Base-by-base conservation (phyloP, 2,797 vertebrate genomes). In the Phrynocephalus vlangalii region DNA sequence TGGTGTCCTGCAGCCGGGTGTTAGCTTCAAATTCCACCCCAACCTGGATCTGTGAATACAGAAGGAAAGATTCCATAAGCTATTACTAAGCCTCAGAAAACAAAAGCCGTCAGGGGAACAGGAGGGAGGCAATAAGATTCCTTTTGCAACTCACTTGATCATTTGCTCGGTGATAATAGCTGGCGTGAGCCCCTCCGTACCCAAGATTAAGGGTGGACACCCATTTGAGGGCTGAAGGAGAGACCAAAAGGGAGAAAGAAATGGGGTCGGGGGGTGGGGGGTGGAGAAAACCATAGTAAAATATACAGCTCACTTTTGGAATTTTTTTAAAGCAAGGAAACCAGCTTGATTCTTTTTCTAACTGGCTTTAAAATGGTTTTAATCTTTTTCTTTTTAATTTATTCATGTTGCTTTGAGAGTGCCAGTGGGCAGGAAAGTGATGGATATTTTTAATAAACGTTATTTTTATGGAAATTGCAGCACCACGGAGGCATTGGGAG, bases 21-120 rank as follows among this genome's bases (percentile, higher is more conserved):
- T 98, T 99, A 80, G 98, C 98, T 93, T 99, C 99, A 95, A 99
- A 99, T 95, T 99, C 99, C 90, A 99, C 99, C 20, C 99, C 99
- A 0, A 99, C 97, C 95, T 99, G 98, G 79, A 99, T 98, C 99
- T 99, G 93, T 1, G 26, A 0, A 24, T 2, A 28, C 10, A 44
- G 70, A 88, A 16, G 77, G 1, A 0, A 13, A 7, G 52, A 0
- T 28, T 26, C 1, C 2, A n/a, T 63, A 60, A 67, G 52, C 48
- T 15, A 38, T 18, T 13, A 11, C 60, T 18, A 50, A 9, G 67
- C 1, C 3, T 20, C 48, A 70, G 10, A 26, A 44, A 48, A 60
- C 20, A 13, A 44, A 52, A 52, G 82, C 15, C 0, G n/a, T 10
- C 1, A 1, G 18, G 22, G 24, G 38, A 16, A 33, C 24, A 8